phyloP scores from a whole-genome alignment of 2,888 invertebrate species.

The Thyatira batis region DNA sequence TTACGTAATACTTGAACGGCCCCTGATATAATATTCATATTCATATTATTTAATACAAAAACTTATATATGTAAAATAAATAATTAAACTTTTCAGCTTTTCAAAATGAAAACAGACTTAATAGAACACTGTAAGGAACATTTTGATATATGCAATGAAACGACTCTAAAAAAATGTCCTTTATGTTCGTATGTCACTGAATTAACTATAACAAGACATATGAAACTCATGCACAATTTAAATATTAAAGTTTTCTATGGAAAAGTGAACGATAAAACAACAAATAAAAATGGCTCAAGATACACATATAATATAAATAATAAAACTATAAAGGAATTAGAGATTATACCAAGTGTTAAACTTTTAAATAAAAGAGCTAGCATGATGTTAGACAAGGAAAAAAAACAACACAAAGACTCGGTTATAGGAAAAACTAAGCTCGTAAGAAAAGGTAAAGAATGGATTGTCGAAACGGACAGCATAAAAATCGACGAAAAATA shows the following conservation, averaged over 20 bases:
- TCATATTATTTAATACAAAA: no score
- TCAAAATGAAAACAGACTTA: conserved; percentile 51
- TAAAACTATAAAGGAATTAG: conserved; percentile 37
- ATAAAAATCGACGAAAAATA: conserved; percentile 31
- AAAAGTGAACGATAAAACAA: conserved; percentile 38
- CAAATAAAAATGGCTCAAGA: conserved; percentile 34
- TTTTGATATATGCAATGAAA: conserved; percentile 57
- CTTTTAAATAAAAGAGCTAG: conserved; percentile 55
- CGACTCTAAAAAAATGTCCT: conserved; percentile 61
- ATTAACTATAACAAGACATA: conserved; percentile 39
- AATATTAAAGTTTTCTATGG: conserved; percentile 37
- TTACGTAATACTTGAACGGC: no score
- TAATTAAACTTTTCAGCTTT: conserved; percentile 70
- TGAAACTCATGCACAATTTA: conserved; percentile 42
- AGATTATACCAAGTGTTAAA: conserved; percentile 64
- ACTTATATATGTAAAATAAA: no score
- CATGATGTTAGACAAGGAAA: conserved; percentile 49
- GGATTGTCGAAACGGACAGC: conserved; percentile 56
- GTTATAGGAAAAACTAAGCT: conserved; percentile 51
- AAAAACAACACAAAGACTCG: conserved; percentile 37
- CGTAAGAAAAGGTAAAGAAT: conserved; percentile 55
- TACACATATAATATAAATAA: conserved; percentile 50
- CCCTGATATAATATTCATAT: no score
- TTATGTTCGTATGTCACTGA: conserved; percentile 54
- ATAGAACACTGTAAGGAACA: conserved; percentile 59